Evolutionary conservation across 1,140 invertebrate species (phyloP).

Genomic region (Magallana ariakensis): DNA sequence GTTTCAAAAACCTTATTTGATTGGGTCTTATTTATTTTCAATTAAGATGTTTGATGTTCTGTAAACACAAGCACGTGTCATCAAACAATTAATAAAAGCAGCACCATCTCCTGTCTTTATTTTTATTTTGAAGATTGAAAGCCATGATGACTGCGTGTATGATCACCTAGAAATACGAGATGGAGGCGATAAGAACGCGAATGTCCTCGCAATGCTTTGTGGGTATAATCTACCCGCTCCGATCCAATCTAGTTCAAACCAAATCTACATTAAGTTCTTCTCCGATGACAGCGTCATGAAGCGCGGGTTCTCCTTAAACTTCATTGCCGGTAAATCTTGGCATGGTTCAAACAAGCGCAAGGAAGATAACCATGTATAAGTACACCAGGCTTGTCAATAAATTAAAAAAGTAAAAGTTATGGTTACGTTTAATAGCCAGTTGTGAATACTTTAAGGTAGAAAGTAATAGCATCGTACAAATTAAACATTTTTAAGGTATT

Average conservation of each 20-base stretch:
- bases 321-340: background rate
- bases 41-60: too few relatives aligned
- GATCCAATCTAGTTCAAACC: conserved; percentile 91
- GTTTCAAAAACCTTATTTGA: too few relatives aligned
- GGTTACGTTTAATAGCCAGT: too few relatives aligned
- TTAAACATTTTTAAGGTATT: too few relatives aligned
- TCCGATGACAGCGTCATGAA: conserved; percentile 96
- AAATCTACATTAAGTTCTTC: conserved; percentile 96
- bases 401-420: too few relatives aligned
- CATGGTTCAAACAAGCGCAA: background rate
- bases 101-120: too few relatives aligned
- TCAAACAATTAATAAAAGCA: too few relatives aligned
- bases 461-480: too few relatives aligned
- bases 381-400: background rate
- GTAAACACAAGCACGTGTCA: too few relatives aligned
- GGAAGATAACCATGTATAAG: too few relatives aligned
- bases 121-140: conserved; percentile 89
- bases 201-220: conserved; percentile 94
- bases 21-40: too few relatives aligned
- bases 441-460: too few relatives aligned
- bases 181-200: conserved; percentile 82
- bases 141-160: conserved; percentile 98
- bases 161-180: conserved; percentile 90
- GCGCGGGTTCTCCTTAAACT: conserved; percentile 57
- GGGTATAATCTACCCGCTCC: conserved; percentile 96